phyloP scores from a whole-genome alignment of 2,888 invertebrate species.

The Zygothrica quintamaculata region DNA sequence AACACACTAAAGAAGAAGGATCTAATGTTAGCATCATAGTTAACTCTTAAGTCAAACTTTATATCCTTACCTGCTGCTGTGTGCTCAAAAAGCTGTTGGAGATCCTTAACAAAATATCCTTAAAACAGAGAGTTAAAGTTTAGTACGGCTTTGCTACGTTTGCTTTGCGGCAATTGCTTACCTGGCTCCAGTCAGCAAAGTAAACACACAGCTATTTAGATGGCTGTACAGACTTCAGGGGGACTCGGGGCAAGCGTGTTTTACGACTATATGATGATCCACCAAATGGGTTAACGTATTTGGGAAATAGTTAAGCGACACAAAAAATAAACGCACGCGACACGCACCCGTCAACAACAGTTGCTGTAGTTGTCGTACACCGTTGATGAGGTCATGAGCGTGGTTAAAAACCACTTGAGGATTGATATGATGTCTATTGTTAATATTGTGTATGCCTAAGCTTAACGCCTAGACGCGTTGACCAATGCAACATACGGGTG shows the following conservation, averaged over 20 bases:
- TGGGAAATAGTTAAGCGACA: constrained; percentile 10
- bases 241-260: too few relatives aligned
- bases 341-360: constrained; percentile 24
- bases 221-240: not conserved
- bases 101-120: not conserved
- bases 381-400: constrained; percentile 65
- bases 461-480: constrained; percentile 50
- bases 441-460: constrained; percentile 27
- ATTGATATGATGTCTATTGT: constrained; percentile 37
- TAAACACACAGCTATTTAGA: constrained; percentile 3
- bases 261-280: not conserved
- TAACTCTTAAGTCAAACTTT: too few relatives aligned
- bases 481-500: constrained; percentile 72
- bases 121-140: not conserved
- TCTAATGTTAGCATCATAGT: too few relatives aligned
- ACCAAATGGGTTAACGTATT: not conserved
- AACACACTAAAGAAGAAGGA: constrained; percentile 34
- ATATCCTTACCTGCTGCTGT: constrained; percentile 50
- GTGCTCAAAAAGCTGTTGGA: constrained; percentile 13
- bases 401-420: constrained; percentile 57
- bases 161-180: constrained; percentile 9
- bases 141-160: not conserved
- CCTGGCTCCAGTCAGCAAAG: constrained; percentile 18
- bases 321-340: constrained; percentile 31
- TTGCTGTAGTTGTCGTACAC: constrained; percentile 29